These are phyloP conservation scores for Sakesphorus luctuosus DNA, from an alignment of 2,113 vertebrate genomes.

Conservation along the genomic window DNA sequence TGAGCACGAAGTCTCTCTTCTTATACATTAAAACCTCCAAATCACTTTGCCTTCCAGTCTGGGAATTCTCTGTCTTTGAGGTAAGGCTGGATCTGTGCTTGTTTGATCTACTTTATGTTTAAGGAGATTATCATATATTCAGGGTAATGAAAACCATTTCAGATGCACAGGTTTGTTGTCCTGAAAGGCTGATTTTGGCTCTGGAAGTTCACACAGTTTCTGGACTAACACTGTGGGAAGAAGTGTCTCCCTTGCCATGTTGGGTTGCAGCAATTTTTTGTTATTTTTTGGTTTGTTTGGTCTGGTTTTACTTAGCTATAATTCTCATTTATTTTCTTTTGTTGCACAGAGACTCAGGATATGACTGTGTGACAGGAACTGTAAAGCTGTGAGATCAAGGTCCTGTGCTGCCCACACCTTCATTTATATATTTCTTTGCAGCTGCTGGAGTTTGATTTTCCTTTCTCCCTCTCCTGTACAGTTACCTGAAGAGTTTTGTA, in stretches of 20 bases:
- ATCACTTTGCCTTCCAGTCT: conserved; percentile 30
- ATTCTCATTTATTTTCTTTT: neutral
- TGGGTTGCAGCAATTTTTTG: neutral
- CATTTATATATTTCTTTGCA: neutral
- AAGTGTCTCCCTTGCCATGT: neutral
- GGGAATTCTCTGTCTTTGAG: conserved; percentile 53
- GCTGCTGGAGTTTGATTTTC: neutral
- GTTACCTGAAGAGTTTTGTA: neutral
- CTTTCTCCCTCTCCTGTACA: neutral
- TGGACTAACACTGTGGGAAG: neutral
- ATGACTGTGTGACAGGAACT: neutral
- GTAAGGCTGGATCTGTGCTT: conserved; percentile 42
- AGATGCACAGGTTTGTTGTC: conserved; percentile 49
- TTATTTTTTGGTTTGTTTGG: neutral
- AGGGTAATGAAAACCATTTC: conserved; percentile 64
- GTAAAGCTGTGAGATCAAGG: neutral
- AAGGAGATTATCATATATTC: conserved; percentile 68
- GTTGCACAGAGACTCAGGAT: neutral
- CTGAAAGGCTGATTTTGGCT: neutral
- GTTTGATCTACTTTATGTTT: conserved; percentile 68
- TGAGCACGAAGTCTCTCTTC: conserved; percentile 33
- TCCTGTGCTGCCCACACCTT: neutral
- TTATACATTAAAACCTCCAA: conserved; percentile 39
- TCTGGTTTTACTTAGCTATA: neutral
- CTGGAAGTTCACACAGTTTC: neutral